Evolutionary conservation across 2,113 vertebrate genomes (phyloP).

Genomic region (Syrrhaptes paradoxus): DNA sequence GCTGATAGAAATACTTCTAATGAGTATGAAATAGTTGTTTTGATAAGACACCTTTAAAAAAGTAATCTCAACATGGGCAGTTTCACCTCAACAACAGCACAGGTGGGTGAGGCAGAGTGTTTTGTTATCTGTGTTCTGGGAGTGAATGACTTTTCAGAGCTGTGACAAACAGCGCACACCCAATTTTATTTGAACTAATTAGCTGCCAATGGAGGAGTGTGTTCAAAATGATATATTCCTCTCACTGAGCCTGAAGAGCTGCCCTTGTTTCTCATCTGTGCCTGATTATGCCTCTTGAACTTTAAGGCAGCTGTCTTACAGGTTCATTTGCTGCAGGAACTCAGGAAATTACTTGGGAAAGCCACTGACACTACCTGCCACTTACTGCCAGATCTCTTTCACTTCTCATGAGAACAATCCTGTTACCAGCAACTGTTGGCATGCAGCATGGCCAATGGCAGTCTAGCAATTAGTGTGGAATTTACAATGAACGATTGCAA

Average conservation of each 20-base stretch:
- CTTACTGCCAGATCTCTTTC: constrained; percentile 58
- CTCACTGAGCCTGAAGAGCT: background rate
- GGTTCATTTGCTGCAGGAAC: constrained; percentile 56
- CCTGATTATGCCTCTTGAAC: constrained; percentile 58
- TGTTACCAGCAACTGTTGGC: background rate
- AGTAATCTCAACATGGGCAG: background rate
- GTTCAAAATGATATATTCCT: constrained; percentile 42
- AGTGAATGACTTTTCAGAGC: background rate
- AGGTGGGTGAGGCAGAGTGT: background rate
- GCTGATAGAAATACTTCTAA: background rate
- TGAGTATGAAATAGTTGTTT: background rate
- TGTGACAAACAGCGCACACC: background rate
- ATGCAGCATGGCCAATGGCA: background rate
- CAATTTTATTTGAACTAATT: constrained; percentile 53
- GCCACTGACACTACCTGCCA: constrained; percentile 65
- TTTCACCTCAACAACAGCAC: background rate
- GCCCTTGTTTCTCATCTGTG: constrained; percentile 58
- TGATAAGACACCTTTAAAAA: background rate
- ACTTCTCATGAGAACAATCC: constrained; percentile 22
- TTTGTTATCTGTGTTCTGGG: background rate
- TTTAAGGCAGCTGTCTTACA: constrained; percentile 37
- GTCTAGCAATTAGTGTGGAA: constrained; percentile 29
- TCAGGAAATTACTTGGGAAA: constrained; percentile 65
- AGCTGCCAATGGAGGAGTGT: background rate
- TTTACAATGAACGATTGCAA: constrained; percentile 9